Percentiles rank a stretch among this genome's conserved stretches.
phyloP scores from a whole-genome alignment of 2,113 vertebrate genomes.

The Ornithorhynchus anatinus region DNA sequence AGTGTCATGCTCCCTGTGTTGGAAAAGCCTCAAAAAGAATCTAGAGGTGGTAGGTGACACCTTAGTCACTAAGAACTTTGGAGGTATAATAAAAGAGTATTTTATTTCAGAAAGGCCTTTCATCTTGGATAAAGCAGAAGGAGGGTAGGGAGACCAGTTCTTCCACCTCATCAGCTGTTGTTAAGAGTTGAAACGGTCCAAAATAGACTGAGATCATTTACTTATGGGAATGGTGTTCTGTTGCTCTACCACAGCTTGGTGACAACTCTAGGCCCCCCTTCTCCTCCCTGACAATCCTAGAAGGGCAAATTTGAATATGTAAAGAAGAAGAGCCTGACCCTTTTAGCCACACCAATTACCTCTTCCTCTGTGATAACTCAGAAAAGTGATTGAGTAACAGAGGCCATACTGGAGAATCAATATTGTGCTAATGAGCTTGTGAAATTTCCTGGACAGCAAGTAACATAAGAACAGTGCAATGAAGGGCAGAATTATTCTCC shows the following conservation, averaged over 20 bases:
- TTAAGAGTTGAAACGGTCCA: not conserved
- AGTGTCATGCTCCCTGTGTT: too few relatives aligned
- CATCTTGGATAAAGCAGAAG: too few relatives aligned
- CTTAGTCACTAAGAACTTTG: too few relatives aligned
- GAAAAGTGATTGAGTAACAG: constrained; percentile 43
- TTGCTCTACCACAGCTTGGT: not conserved
- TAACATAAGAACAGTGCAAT: constrained; percentile 4
- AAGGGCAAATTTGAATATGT: constrained; percentile 13
- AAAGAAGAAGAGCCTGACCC: constrained; percentile 2
- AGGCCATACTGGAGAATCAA: constrained; percentile 43
- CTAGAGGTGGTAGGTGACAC: too few relatives aligned
- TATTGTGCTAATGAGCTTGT: constrained; percentile 50
- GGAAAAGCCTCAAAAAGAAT: too few relatives aligned
- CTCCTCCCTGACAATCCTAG: not conserved
- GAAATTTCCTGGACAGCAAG: constrained; percentile 21
- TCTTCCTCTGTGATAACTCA: constrained; percentile 41
- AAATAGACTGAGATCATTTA: not conserved
- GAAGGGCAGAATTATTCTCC: constrained; percentile 36
- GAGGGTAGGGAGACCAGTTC: too few relatives aligned
- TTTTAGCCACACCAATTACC: constrained; percentile 11
- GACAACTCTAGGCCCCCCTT: not conserved
- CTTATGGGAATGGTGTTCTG: not conserved
- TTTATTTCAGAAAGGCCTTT: too few relatives aligned
- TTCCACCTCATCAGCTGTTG: not conserved
- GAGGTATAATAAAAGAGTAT: too few relatives aligned